Base-by-base conservation (phyloP, 2,888 invertebrate species). In the Epistrophe grossulariae region DNA sequence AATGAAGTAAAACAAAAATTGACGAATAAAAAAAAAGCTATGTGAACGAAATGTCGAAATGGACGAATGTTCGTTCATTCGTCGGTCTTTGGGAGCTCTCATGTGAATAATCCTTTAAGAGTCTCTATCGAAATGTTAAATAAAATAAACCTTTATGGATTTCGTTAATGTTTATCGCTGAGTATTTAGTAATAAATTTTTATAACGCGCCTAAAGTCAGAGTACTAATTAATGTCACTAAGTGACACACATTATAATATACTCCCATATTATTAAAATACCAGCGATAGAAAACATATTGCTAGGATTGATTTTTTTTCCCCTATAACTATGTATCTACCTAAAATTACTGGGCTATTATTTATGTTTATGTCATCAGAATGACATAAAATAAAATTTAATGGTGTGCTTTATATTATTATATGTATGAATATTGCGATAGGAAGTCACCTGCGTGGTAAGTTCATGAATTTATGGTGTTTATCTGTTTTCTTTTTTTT, bases 361-460 rank as follows among this genome's bases (percentile, higher is more conserved):
- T 40, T 43, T 43, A 24, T 62, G 62, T 24, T 64, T 50, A 81
- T 79, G 87, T 83, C 83, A 79, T 83, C 83, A 76, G 74, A 66
- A 79, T 83, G 87, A 76, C 87, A 87, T 83, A 72, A 83, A 77
- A 87, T 83, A 87, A 79, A 66, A 83, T 79, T 87, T 83, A 87
- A 87, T 83, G 78, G 83, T 87, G 87, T 83, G 76, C 82, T 87
- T 87, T 87, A 83, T 87, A 87, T 87, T 87, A 83, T 83, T 87
- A 83, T 87, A 83, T 87, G 87, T 87, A 87, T 87, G 87, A 87
- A 83, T 87, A 76, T 83, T 87, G 83, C 87, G 87, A 87, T 87
- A 87, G 87, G 87, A 87, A 83, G 87, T 83, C 87, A 79, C 83
- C 82, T 79, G 50, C 83, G 83, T 76, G 87, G 87, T 87, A 87